Evolutionary conservation across 2,888 invertebrate species (phyloP).

Genomic region (Drosophila nr. perissopoda): DNA sequence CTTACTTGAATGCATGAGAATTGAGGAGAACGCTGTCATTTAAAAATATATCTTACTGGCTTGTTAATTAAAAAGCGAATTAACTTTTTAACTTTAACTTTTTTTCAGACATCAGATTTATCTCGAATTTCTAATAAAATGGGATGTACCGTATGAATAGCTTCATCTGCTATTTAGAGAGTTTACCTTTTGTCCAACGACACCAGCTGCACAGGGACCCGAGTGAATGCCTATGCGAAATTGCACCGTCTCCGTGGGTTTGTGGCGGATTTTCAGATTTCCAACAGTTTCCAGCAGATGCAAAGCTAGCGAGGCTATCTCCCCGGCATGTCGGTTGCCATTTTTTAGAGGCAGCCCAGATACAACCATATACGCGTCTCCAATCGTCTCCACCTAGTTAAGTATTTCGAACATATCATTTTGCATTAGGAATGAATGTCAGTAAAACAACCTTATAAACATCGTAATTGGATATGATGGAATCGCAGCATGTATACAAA

Average conservation of each 20-base stretch:
- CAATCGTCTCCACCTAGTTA: constrained; percentile 90
- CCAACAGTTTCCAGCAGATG: constrained; percentile 90
- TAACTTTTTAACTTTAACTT: background rate
- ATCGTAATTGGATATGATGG: constrained; percentile 94
- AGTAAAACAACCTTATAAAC: constrained; percentile 90
- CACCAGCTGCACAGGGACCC: constrained; percentile 92
- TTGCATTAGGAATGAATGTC: background rate
- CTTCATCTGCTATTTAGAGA: background rate
- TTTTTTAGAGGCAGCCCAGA: constrained; percentile 91
- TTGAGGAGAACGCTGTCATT: background rate
- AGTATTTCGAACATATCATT: rapidly evolving
- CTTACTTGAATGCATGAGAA: background rate
- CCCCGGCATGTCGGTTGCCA: constrained; percentile 90
- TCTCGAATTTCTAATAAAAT: background rate
- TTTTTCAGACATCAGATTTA: background rate
- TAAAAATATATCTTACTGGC: background rate
- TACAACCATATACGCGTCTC: constrained; percentile 93
- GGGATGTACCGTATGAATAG: background rate
- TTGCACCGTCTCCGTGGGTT: constrained; percentile 88
- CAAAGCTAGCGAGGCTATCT: constrained; percentile 92
- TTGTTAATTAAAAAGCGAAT: background rate
- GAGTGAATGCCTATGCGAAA: constrained; percentile 91
- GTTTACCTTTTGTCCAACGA: constrained; percentile 88
- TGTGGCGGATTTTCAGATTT: constrained; percentile 89
- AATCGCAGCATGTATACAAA: constrained; percentile 94